Conservation (phyloP, 1,140 invertebrate genomes). For the Pachyrhynchus sulphureomaculatus region DNA sequence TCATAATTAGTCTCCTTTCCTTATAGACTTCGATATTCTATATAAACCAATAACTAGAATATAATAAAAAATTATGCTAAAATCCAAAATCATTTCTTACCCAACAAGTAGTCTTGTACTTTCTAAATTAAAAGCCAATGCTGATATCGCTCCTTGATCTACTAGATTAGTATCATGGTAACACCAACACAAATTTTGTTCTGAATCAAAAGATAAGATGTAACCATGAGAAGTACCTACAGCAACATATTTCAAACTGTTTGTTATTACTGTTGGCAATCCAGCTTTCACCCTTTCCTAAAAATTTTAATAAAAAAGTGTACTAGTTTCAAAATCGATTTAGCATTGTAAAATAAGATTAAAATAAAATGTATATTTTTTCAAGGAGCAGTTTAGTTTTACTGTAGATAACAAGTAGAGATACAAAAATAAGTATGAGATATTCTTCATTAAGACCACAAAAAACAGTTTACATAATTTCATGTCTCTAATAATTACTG, state of each 20-base stretch:
- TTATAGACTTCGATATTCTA: no score
- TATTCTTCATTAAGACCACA: no score
- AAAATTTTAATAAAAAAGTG: constrained; percentile 36
- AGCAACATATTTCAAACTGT: constrained; percentile 76
- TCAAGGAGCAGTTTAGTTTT: no score
- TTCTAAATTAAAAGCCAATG: constrained; percentile 84
- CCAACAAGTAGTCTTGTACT: constrained; percentile 83
- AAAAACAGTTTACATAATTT: no score
- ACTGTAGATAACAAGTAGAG: no score
- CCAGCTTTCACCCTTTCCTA: constrained; percentile 88
- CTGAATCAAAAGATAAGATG: constrained; percentile 83
- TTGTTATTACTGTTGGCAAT: constrained; percentile 78
- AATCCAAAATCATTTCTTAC: constrained; percentile 48
- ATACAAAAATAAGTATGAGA: no score
- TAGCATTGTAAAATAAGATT: neutral
- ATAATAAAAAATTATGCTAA: no score
- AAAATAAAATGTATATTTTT: no score
- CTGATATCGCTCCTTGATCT: constrained; percentile 80
- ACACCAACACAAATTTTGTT: constrained; percentile 84
- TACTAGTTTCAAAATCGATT: neutral
- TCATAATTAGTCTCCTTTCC: no score
- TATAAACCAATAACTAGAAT: no score
- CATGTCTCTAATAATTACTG: no score
- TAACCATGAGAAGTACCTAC: constrained; percentile 93
- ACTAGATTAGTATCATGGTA: constrained; percentile 67